A percentile compares a stretch with the other conserved stretches of the same genome.
Conservation (phyloP, 2,797 vertebrate species). For the Pseudopleuronectes americanus region DNA sequence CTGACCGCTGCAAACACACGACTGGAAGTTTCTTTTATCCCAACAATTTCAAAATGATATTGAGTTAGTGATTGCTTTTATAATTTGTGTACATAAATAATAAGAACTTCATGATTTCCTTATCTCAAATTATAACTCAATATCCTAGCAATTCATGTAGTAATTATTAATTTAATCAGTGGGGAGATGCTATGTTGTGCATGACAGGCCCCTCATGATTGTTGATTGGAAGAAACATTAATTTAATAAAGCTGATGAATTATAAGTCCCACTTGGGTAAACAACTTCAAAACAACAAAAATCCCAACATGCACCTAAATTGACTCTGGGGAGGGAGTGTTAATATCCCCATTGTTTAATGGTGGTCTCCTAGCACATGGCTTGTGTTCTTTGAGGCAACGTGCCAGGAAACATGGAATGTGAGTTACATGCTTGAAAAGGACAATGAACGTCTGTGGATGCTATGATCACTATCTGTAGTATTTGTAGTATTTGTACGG, state of each 20-base stretch:
- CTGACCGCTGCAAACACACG: not conserved
- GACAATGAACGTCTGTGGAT: not conserved
- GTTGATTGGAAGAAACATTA: constrained; percentile 7
- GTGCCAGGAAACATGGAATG: not conserved
- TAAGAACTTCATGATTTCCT: no score
- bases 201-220: not conserved
- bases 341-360: constrained; percentile 61
- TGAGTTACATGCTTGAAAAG: not conserved
- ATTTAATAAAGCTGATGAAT: constrained; percentile 45
- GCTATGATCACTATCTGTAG: no score
- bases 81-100: no score
- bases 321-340: constrained; percentile 12
- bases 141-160: not conserved
- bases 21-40: not conserved
- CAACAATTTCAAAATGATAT: not conserved
- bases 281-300: not conserved
- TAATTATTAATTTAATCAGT: not conserved
- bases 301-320: constrained; percentile 27
- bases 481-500: no score
- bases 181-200: not conserved
- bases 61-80: no score
- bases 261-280: constrained; percentile 39
- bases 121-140: no score
- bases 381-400: not conserved
- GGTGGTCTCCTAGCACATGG: constrained; percentile 4